phyloP scores from a whole-genome alignment of 2,888 invertebrate genomes.

The Drosophila dives region DNA sequence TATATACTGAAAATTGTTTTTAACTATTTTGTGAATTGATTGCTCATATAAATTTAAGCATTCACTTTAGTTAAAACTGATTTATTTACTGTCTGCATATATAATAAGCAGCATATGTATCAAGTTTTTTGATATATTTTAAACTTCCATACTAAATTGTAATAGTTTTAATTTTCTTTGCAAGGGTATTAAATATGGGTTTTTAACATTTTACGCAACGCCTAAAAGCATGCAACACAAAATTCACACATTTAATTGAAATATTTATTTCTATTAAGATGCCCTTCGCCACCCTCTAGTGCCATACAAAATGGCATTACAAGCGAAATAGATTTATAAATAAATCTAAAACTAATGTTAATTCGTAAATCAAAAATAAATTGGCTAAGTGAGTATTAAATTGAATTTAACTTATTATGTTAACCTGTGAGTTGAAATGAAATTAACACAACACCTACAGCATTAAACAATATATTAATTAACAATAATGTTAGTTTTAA shows the following conservation, averaged over 20 bases:
- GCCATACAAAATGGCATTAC: slow-evolving; percentile 47
- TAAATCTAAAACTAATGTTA: slow-evolving; percentile 9
- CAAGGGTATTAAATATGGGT: slow-evolving; percentile 13
- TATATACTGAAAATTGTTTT: background rate
- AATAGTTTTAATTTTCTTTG: slow-evolving; percentile 6
- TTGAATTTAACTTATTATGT: slow-evolving; percentile 30
- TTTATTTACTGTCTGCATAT: background rate
- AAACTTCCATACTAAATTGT: background rate
- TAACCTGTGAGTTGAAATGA: slow-evolving; percentile 33
- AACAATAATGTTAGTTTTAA: slow-evolving; percentile 65
- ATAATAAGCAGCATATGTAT: background rate
- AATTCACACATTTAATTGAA: slow-evolving; percentile 8
- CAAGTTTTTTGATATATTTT: background rate
- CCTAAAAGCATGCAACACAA: slow-evolving; percentile 47
- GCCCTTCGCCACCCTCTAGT: slow-evolving; percentile 25
- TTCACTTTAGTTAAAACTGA: background rate
- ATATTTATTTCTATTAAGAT: slow-evolving; percentile 6
- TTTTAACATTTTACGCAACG: slow-evolving; percentile 13
- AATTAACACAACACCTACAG: slow-evolving; percentile 41
- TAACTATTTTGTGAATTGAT: background rate
- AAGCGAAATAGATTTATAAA: background rate
- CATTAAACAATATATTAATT: slow-evolving; percentile 27
- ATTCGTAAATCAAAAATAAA: slow-evolving; percentile 37
- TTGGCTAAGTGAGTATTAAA: slow-evolving; percentile 36
- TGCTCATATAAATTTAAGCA: background rate